Evolutionary conservation across 1,140 invertebrate species (phyloP).

Genomic region (Paraescarpia echinospica): DNA sequence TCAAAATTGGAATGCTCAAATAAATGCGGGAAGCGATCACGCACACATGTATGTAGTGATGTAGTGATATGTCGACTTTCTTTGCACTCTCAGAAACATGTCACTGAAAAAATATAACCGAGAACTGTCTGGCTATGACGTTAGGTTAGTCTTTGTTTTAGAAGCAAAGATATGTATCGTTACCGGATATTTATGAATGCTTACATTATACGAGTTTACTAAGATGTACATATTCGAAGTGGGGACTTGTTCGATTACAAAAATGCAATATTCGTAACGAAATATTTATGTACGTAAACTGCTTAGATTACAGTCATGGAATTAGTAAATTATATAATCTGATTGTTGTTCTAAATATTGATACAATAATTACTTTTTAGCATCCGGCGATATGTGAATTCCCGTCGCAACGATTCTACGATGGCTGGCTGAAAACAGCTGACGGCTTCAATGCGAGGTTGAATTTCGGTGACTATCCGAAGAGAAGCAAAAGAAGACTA

Average conservation of each 20-base stretch:
- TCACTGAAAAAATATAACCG: too few species aligned
- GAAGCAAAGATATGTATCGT: not conserved
- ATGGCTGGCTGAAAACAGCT: conserved; percentile 15
- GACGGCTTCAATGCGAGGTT: not conserved
- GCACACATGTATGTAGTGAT: too few species aligned
- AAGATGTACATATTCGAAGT: not conserved
- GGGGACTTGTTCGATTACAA: not conserved
- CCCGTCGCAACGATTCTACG: conserved; percentile 46
- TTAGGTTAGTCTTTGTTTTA: too few species aligned
- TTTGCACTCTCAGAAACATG: too few species aligned
- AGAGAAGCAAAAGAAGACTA: too few species aligned
- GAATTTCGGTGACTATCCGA: not conserved
- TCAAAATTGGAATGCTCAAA: too few species aligned
- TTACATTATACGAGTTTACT: too few species aligned
- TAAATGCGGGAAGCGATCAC: too few species aligned
- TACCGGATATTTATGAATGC: not conserved
- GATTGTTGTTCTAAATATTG: not conserved
- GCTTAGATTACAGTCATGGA: conserved; percentile 6
- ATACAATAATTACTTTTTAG: conserved; percentile 32
- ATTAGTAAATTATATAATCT: not conserved
- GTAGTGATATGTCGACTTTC: too few species aligned
- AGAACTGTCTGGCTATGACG: too few species aligned
- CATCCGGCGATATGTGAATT: conserved; percentile 44
- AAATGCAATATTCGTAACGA: not conserved
- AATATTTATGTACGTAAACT: conserved; percentile 6